phyloP scores from a whole-genome alignment of 2,113 vertebrate genomes.

The Amazona vittata region DNA sequence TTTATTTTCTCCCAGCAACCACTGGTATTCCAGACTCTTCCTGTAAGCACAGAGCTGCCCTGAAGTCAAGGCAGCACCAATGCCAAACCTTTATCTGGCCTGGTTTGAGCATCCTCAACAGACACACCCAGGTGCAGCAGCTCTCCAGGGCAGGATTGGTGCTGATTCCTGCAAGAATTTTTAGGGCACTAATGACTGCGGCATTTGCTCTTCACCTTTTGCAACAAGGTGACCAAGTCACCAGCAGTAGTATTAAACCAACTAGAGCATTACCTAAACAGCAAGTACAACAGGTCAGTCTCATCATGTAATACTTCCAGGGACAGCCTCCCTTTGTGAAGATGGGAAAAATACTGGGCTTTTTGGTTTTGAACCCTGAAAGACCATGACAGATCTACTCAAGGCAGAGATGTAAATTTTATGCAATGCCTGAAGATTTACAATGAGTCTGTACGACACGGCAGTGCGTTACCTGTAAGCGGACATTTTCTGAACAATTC shows the following conservation, averaged over 20 bases:
- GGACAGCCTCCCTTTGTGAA: not conserved
- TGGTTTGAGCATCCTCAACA: not conserved
- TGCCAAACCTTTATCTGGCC: not conserved
- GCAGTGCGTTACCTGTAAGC: fast-evolving
- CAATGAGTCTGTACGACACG: fast-evolving
- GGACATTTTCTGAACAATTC: not conserved
- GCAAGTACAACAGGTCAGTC: fast-evolving
- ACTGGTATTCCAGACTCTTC: not conserved
- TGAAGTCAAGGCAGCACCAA: not conserved
- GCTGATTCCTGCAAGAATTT: not conserved
- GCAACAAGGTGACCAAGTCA: not conserved
- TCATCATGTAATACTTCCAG: fast-evolving
- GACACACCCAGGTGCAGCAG: not conserved
- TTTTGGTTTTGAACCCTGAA: not conserved
- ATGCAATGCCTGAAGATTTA: no score
- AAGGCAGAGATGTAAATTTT: not conserved
- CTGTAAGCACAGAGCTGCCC: not conserved
- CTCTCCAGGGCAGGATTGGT: not conserved
- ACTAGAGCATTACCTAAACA: not conserved
- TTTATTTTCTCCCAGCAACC: not conserved
- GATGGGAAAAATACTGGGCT: not conserved
- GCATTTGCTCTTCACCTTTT: no score
- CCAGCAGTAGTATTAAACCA: fast-evolving
- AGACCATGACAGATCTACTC: not conserved
- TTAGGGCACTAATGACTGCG: fast-evolving